These are phyloP conservation scores for Myotis brandtii DNA, from an alignment of 2,113 vertebrate genomes.

Conservation along the genomic window DNA sequence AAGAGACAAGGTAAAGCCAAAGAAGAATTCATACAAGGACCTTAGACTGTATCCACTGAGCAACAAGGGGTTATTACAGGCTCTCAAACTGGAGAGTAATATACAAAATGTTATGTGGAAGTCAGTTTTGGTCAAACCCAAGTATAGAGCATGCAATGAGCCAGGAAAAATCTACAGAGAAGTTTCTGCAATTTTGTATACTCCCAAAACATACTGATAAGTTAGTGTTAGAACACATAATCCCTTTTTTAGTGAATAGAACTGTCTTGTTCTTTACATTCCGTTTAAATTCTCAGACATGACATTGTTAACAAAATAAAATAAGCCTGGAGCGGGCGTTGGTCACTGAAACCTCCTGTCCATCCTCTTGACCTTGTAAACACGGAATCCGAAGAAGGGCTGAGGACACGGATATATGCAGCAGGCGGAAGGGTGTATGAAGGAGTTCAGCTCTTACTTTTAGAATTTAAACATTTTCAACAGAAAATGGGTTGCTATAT, in stretches of 20 bases:
- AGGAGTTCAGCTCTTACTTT: not conserved
- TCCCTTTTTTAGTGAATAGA: not conserved
- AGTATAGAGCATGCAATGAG: fast-evolving
- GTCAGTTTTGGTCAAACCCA: not conserved
- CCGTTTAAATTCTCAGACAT: not conserved
- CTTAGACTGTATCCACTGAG: not conserved
- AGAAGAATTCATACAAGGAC: not conserved
- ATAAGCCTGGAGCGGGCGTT: not conserved
- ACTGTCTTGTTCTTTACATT: not conserved
- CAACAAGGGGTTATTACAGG: not conserved
- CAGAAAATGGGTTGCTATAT: not conserved
- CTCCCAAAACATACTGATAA: not conserved
- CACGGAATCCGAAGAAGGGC: no score
- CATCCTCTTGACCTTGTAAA: not conserved
- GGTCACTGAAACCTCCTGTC: not conserved
- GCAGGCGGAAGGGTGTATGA: fast-evolving
- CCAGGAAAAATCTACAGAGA: not conserved
- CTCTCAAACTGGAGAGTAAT: not conserved
- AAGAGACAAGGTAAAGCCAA: not conserved
- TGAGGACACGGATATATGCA: not conserved
- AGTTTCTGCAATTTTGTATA: not conserved
- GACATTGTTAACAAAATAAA: not conserved
- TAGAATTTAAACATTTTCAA: not conserved
- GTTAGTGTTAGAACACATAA: not conserved
- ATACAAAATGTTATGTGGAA: not conserved